phyloP scores from a whole-genome alignment of 2,888 invertebrate genomes.

The Harpalus rubripes region DNA sequence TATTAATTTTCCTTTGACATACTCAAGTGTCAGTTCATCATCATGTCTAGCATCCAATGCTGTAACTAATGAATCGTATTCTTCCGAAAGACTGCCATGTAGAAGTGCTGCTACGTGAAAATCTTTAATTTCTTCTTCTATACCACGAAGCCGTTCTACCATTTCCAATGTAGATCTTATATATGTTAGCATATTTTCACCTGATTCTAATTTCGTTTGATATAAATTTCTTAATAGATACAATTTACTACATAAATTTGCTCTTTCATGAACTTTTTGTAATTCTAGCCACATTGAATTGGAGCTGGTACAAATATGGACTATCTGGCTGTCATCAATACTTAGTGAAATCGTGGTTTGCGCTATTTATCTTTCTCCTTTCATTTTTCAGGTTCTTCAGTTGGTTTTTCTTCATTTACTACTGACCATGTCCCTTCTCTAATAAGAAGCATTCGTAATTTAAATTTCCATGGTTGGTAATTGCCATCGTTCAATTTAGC shows the following conservation, averaged over 20 bases:
- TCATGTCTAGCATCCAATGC: conserved; percentile 64
- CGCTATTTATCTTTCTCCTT: conserved; percentile 40
- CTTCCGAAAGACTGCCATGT: neutral
- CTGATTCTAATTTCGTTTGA: conserved; percentile 7
- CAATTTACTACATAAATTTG: conserved; percentile 49
- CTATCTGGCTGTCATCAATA: conserved; percentile 52
- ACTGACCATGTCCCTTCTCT: conserved; percentile 42
- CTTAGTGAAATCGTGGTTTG: conserved; percentile 47
- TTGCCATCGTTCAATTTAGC: neutral
- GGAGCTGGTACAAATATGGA: conserved; percentile 33
- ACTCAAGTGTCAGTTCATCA: conserved; percentile 64
- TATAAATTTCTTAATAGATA: conserved; percentile 42
- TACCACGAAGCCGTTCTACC: conserved; percentile 30
- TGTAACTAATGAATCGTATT: conserved; percentile 61
- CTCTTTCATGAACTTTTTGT: conserved; percentile 52
- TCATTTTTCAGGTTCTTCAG: neutral
- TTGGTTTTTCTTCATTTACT: conserved; percentile 38
- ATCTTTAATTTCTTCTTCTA: conserved; percentile 41
- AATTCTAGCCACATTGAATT: conserved; percentile 26
- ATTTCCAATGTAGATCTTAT: conserved; percentile 30
- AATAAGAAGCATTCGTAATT: conserved; percentile 24
- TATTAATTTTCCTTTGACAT: conserved; percentile 62
- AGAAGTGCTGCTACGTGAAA: conserved; percentile 39
- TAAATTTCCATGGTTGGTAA: conserved; percentile 51
- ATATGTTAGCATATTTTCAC: conserved; percentile 25